Conservation (phyloP, 2,888 invertebrate genomes). For the Phortica okadai region DNA sequence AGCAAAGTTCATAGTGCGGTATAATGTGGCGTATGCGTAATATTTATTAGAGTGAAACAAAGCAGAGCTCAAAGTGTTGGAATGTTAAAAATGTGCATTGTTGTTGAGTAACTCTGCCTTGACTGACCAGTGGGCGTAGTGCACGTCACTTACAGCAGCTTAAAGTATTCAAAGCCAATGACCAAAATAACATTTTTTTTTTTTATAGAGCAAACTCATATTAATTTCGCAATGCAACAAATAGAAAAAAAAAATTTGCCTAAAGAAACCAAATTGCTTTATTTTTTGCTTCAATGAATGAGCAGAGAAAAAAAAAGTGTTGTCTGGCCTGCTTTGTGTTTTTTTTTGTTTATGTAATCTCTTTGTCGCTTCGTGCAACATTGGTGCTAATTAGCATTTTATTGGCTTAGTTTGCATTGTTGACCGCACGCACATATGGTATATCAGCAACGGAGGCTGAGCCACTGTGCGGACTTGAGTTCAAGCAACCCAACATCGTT, state of each 20-base stretch:
- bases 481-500: background rate
- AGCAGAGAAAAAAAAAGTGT: background rate
- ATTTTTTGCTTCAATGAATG: background rate
- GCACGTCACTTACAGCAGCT: too few relatives aligned
- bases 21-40: background rate
- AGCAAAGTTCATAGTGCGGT: background rate
- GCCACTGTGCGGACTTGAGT: background rate
- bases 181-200: background rate
- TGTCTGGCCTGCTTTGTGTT: background rate
- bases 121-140: too few relatives aligned
- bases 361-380: background rate
- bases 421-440: background rate
- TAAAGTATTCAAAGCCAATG: too few relatives aligned
- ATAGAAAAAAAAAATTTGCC: background rate
- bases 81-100: too few relatives aligned
- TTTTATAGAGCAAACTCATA: background rate
- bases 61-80: too few relatives aligned
- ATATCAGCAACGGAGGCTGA: background rate
- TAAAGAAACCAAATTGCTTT: background rate
- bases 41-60: too few relatives aligned
- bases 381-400: constrained; percentile 24
- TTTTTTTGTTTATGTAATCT: background rate
- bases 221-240: background rate
- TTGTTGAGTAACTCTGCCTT: too few relatives aligned
- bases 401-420: constrained; percentile 1